These are phyloP conservation scores for Caenorhabditis sinica DNA, from an alignment of 2,888 invertebrate genomes.

Conservation along the genomic window DNA sequence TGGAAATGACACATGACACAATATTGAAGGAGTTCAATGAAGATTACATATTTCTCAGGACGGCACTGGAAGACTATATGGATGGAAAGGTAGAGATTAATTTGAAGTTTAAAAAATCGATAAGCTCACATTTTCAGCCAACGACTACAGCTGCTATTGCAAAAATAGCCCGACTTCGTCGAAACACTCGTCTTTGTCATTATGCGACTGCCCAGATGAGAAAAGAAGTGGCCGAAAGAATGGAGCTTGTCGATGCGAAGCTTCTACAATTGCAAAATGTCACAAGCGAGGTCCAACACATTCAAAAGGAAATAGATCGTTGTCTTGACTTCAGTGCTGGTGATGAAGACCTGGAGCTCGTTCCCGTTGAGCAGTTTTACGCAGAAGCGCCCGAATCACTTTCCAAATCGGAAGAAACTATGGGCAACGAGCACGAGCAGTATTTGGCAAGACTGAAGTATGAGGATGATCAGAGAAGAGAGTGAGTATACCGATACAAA, in stretches of 20 bases:
- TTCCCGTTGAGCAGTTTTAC: slow-evolving; percentile 77
- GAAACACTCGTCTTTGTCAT: slow-evolving; percentile 60
- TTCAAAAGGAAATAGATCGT: slow-evolving; percentile 76
- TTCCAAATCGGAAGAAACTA: slow-evolving; percentile 65
- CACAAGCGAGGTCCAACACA: slow-evolving; percentile 76
- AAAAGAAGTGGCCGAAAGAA: slow-evolving; percentile 55
- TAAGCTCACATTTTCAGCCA: slow-evolving; percentile 11
- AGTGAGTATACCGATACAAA: too few species aligned
- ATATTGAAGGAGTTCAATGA: slow-evolving; percentile 55
- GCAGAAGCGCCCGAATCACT: slow-evolving; percentile 65
- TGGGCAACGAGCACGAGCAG: slow-evolving; percentile 73
- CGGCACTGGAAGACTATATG: slow-evolving; percentile 46
- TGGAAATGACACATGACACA: slow-evolving; percentile 47
- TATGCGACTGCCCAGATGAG: slow-evolving; percentile 67
- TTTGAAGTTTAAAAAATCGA: neutral
- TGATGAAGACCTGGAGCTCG: slow-evolving; percentile 75
- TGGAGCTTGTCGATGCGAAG: slow-evolving; percentile 73
- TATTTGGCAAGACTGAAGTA: slow-evolving; percentile 75
- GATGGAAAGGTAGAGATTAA: slow-evolving; percentile 50
- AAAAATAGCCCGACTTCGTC: slow-evolving; percentile 58
- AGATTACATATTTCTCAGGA: slow-evolving; percentile 41
- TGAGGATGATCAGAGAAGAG: slow-evolving; percentile 74
- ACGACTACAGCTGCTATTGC: slow-evolving; percentile 16
- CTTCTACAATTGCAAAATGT: slow-evolving; percentile 77
- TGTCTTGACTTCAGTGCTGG: slow-evolving; percentile 77